Conservation (phyloP, 2,888 invertebrate species). For the Acronicta leporina region DNA sequence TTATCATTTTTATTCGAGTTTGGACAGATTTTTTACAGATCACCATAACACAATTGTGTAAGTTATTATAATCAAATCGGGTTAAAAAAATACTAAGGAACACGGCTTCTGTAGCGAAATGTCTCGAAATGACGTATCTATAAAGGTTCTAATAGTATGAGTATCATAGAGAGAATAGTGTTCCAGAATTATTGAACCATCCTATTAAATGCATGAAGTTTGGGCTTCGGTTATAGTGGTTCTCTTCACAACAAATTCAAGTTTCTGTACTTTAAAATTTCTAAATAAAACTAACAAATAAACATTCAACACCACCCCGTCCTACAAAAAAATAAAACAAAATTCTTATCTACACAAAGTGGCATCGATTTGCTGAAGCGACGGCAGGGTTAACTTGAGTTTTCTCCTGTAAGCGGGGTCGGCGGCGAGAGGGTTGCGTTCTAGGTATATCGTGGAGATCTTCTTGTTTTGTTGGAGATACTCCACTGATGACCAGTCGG, state of each 20-base stretch:
- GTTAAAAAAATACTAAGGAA: no score
- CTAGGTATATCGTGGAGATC: constrained; percentile 96
- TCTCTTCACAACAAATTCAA: neutral
- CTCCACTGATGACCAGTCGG: constrained; percentile 95
- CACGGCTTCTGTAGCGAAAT: no score
- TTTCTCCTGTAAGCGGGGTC: constrained; percentile 97
- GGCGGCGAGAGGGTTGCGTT: constrained; percentile 95
- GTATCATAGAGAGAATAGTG: no score
- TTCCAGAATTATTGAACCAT: no score
- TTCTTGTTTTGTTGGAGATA: constrained; percentile 91
- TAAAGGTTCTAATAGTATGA: no score
- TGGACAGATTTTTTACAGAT: no score
- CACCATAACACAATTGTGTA: no score
- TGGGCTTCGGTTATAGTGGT: neutral
- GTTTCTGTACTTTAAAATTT: no score
- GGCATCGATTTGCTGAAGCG: constrained; percentile 97
- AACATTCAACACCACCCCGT: constrained; percentile 31
- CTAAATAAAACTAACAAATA: neutral
- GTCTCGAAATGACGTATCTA: no score
- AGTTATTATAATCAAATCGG: no score
- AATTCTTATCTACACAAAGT: constrained; percentile 93
- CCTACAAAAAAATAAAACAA: constrained; percentile 27
- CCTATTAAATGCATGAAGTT: no score
- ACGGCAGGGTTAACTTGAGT: constrained; percentile 95
- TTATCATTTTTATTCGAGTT: neutral